These are phyloP conservation scores for Argyresthia goedartella DNA, from an alignment of 2,888 invertebrate species.

Conservation along the genomic window DNA sequence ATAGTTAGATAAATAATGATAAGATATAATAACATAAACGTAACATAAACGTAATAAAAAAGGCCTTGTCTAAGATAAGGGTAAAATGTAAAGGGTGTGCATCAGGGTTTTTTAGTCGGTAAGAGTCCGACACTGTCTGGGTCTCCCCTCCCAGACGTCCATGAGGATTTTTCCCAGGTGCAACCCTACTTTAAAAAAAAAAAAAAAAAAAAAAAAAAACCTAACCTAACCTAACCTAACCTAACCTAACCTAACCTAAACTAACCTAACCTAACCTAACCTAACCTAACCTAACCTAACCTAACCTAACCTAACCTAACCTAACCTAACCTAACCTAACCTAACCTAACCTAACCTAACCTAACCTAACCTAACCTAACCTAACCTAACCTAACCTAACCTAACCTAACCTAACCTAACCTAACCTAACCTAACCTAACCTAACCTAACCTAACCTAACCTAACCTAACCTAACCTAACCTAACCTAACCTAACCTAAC, in stretches of 20 bases:
- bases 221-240: slow-evolving; percentile 17
- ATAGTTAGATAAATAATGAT: too few relatives aligned
- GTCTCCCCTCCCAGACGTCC: too few relatives aligned
- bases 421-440: slow-evolving; percentile 14
- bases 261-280: slow-evolving; percentile 15
- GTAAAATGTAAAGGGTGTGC: too few relatives aligned
- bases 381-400: slow-evolving; percentile 15
- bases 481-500: slow-evolving; percentile 16
- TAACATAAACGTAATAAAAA: too few relatives aligned
- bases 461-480: slow-evolving; percentile 14
- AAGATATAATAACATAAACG: too few relatives aligned
- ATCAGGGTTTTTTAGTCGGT: too few relatives aligned
- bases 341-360: slow-evolving; percentile 15
- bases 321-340: slow-evolving; percentile 15
- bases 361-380: slow-evolving; percentile 15
- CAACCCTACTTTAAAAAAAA: too few relatives aligned
- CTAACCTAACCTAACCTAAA: slow-evolving; percentile 16
- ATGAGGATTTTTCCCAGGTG: too few relatives aligned
- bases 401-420: slow-evolving; percentile 14
- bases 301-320: slow-evolving; percentile 15
- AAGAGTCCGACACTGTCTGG: too few relatives aligned
- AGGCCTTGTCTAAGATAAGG: too few relatives aligned
- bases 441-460: slow-evolving; percentile 14
- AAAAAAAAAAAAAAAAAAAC: too few relatives aligned
- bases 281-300: slow-evolving; percentile 16